Conservation (phyloP, 2,113 vertebrate genomes). For the Amblyopsis rosae region DNA sequence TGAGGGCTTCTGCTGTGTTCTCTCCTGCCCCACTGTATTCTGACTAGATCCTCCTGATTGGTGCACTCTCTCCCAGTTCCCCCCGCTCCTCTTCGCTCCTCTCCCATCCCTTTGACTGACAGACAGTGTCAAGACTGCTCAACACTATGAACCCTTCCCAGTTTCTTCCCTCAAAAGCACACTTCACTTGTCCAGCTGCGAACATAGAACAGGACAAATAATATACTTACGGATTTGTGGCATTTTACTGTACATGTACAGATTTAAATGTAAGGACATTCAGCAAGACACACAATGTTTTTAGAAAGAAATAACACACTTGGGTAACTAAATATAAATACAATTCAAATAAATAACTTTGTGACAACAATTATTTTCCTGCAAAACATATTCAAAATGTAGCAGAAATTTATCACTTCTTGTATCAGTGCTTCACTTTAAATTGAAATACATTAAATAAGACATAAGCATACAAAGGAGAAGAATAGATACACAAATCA, state of each 20-base stretch:
- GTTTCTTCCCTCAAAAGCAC: constrained; percentile 4
- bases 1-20: constrained; percentile 59
- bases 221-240: not conserved
- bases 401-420: too few relatives aligned
- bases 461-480: too few relatives aligned
- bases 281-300: too few relatives aligned
- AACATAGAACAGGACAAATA: not conserved
- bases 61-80: constrained; percentile 7
- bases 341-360: too few relatives aligned
- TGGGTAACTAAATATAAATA: too few relatives aligned
- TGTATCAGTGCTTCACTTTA: too few relatives aligned
- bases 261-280: not conserved
- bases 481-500: too few relatives aligned
- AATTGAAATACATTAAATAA: too few relatives aligned
- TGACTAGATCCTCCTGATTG: constrained; percentile 42
- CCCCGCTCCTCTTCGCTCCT: constrained; percentile 21
- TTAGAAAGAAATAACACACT: too few relatives aligned
- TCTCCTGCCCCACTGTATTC: constrained; percentile 58
- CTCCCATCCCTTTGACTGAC: constrained; percentile 41
- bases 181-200: constrained; percentile 23
- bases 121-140: constrained; percentile 27
- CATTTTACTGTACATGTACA: not conserved
- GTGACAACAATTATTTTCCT: too few relatives aligned
- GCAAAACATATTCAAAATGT: too few relatives aligned
- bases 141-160: constrained; percentile 20